These are phyloP conservation scores for Gryon sp. DNA, from an alignment of 1,140 invertebrate species.

Conservation along the genomic window DNA sequence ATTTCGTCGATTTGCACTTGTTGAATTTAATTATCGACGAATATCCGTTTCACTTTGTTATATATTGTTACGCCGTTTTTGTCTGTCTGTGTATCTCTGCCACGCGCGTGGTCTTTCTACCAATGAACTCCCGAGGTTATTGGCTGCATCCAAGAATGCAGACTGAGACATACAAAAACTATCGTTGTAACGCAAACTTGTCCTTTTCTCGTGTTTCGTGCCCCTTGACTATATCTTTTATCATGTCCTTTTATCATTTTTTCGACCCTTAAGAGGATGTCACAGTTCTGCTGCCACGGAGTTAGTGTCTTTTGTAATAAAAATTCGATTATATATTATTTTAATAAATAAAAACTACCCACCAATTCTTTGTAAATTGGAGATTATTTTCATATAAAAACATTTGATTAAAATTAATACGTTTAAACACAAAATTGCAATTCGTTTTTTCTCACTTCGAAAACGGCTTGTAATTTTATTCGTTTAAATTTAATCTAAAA, in stretches of 20 bases:
- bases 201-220: constrained; percentile 50
- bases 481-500: no score
- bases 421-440: no score
- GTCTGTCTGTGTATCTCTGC: constrained; percentile 10
- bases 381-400: no score
- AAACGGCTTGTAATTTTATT: no score
- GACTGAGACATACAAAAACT: constrained; percentile 68
- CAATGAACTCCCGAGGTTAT: constrained; percentile 67
- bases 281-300: no score
- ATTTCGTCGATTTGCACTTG: neutral
- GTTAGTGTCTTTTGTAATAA: no score
- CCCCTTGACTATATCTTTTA: constrained; percentile 5
- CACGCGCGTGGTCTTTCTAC: constrained; percentile 22
- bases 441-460: no score
- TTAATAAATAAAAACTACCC: no score
- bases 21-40: neutral
- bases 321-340: no score
- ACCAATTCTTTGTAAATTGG: no score
- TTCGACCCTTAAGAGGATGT: neutral
- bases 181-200: constrained; percentile 54
- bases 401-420: no score
- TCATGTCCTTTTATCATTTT: neutral
- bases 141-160: constrained; percentile 70
- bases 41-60: constrained; percentile 16
- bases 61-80: neutral